Evolutionary conservation across 2,797 vertebrate species (phyloP), one percentile per base, ranked within the genome.

Genomic region (Fistularia tabacaria): DNA sequence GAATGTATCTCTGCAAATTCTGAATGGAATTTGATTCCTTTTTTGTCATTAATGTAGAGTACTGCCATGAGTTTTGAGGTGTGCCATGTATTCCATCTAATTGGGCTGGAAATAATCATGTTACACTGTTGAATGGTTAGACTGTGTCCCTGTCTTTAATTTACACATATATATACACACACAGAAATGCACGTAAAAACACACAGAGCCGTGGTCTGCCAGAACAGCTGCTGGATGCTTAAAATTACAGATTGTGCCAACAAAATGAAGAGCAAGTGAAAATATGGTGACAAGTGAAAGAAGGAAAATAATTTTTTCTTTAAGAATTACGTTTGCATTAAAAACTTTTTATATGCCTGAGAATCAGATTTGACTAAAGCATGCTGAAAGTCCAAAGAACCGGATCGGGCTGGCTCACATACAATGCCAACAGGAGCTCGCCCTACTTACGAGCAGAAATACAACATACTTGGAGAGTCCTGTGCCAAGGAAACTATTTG

Each of bases 91-190:
- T 81, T 65, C 58, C 59, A 60, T 69, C 64, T 84, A 89, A 90
- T 86, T 90, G 88, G 87, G 83, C 60, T 78, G 90, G 89, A 91
- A 89, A 83, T 90, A 90, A 91, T 90, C 64, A 63, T 1, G 64
- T 90, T 87, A 88, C 80, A 88, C 82, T 54, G 77, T 74, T 88
- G 87, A 90, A 87, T 89, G 82, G 74, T 64, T 89, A 67, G 85
- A 65, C 77, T 70, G 72, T 82, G 55, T 85, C 66, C 61, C 46
- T 57, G 69, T 62, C 58, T 59, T 71, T 77, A 64, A 13, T 13
- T 47, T 36, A 44, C 42, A 62, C 15, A 25, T 25, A 25, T 25
- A 25, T 25, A 25, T 25, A 25, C 25, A 25, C 25, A 25, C 25
- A 25, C 25, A 25, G 25, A 25, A 25, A 25, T 25, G 25, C 25